Base-by-base conservation (phyloP, 2,797 vertebrate species). In the Hydrophis major region DNA sequence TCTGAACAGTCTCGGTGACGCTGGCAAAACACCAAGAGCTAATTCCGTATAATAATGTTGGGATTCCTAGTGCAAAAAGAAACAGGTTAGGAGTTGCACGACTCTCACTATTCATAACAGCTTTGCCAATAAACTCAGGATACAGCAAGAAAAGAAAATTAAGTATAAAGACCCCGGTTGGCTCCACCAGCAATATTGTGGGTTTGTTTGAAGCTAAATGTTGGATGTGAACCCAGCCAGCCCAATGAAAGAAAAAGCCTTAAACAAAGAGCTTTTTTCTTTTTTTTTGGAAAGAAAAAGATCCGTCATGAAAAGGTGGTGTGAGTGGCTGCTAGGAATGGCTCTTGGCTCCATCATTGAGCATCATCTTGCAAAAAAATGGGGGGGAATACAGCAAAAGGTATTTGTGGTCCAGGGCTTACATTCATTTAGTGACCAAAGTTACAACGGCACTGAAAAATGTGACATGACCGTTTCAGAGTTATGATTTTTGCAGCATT, bases 21-120 rank as follows among this genome's bases (percentile, higher is more conserved):
- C 97, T 98, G 93, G 98, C 98, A 97, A 99, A 98, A 97, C 99
- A 98, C 99, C 99, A 99, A 97, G 99, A 99, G 86, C 99, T 99
- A 55, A 99, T 95, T 94, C 99, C 99, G 95, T 99, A 99, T 1
- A 99, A 98, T 92, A 99, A 97, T 89, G 98, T 99, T 83, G 99
- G 99, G 95, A 99, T 98, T 95, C 99, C 99, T 99, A 96, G 87
- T 97, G 97, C 92, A 95, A 78, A 97, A 90, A 98, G 97, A 92
- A 91, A 94, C 6, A 53, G n/a, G 53, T 69, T 89, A 22, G 53
- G 78, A 74, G 22, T 14, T 1, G 5, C 4, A 25, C 2, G 32
- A 59, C 4, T 22, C 47, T 78, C 55, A 57, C 56, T 55, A 20
- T 32, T 25, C 50, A 37, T 7, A 10, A 56, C 47, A 27, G 20